Evolutionary conservation across 2,113 vertebrate species (phyloP).

Genomic region (Bothrops jararaca): DNA sequence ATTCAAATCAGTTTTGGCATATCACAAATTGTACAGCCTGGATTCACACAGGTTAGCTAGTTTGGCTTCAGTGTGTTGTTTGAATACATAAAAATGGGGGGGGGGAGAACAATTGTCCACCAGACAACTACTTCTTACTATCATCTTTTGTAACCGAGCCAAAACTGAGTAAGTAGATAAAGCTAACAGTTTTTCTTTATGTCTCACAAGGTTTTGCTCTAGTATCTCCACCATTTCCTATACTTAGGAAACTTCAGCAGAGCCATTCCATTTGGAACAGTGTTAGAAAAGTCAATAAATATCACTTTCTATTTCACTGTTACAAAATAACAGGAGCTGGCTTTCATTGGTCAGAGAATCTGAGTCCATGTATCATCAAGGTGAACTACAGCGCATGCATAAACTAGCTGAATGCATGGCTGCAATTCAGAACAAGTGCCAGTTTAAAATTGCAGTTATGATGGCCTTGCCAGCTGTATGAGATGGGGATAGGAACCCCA

Average conservation of each 20-base stretch:
- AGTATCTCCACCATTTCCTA: neutral
- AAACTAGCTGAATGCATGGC: neutral
- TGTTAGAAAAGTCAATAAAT: neutral
- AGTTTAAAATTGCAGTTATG: neutral
- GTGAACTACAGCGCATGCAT: neutral
- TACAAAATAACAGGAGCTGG: neutral
- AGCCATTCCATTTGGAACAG: too few relatives aligned
- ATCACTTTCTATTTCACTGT: neutral
- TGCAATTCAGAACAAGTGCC: neutral
- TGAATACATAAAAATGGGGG: neutral
- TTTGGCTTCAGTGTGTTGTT: neutral
- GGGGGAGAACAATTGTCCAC: neutral
- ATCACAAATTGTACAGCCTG: neutral
- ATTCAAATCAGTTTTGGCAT: neutral
- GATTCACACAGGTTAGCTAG: neutral
- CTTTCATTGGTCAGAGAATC: neutral
- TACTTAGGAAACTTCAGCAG: neutral
- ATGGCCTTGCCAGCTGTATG: neutral
- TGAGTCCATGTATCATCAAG: neutral
- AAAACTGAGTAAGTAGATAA: neutral
- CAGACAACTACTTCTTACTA: neutral
- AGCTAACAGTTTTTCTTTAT: neutral
- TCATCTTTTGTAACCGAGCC: neutral
- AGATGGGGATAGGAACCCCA: neutral
- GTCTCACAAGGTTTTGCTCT: neutral